These are phyloP conservation scores for Isotomurus palustris DNA, from an alignment of 2,888 invertebrate genomes.

Conservation along the genomic window DNA sequence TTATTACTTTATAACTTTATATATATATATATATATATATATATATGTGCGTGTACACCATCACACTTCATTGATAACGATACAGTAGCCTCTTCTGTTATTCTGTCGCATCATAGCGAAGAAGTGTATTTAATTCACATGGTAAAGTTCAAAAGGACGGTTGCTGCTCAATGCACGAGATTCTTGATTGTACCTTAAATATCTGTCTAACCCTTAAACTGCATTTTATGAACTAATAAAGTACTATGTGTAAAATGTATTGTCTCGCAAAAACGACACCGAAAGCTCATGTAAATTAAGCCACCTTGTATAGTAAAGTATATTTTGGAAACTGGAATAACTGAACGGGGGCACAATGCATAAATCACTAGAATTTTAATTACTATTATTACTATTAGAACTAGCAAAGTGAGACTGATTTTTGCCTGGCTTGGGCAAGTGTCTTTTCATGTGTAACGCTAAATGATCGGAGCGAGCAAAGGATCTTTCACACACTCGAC, in stretches of 20 bases:
- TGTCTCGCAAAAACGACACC: too few relatives aligned
- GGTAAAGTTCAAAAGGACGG: neutral
- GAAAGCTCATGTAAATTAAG: too few relatives aligned
- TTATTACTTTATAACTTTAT: too few relatives aligned
- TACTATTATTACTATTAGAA: conserved; percentile 2
- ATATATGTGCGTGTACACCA: neutral
- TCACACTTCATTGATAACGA: neutral
- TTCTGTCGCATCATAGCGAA: neutral
- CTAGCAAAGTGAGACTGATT: conserved; percentile 22
- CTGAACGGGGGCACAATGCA: too few relatives aligned
- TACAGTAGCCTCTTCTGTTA: neutral
- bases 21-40: neutral
- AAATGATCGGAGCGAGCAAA: conserved; percentile 60
- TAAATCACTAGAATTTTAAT: neutral
- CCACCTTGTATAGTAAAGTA: too few relatives aligned
- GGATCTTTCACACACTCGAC: conserved; percentile 56
- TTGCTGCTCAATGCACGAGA: too few relatives aligned
- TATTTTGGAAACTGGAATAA: neutral
- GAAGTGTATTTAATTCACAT: too few relatives aligned
- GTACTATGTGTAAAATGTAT: too few relatives aligned
- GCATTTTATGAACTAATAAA: too few relatives aligned
- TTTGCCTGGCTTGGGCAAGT: conserved; percentile 75
- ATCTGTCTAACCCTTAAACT: too few relatives aligned
- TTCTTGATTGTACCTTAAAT: too few relatives aligned
- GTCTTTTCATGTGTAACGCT: conserved; percentile 59